Evolutionary conservation across 1,140 invertebrate genomes (phyloP).

Genomic region (Musca domestica): DNA sequence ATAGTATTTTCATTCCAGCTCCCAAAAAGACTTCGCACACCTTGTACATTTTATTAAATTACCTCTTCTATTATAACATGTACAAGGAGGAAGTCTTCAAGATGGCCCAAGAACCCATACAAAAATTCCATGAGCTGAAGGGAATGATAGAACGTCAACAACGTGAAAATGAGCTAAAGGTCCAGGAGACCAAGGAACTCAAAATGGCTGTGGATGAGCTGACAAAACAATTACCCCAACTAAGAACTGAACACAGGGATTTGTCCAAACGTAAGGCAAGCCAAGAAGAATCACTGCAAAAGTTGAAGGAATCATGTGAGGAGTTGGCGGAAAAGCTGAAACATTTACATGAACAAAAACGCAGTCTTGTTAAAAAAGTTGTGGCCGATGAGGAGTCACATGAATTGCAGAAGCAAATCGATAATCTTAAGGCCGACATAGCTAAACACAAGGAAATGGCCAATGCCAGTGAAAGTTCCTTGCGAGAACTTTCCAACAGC

Average conservation of each 20-base stretch:
- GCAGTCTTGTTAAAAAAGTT: conserved; percentile 29
- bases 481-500: conserved; percentile 26
- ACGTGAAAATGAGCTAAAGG: conserved; percentile 28
- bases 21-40: conserved; percentile 35
- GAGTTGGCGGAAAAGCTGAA: conserved; percentile 3
- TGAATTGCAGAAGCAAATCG: conserved; percentile 23
- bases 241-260: conserved; percentile 22
- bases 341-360: conserved; percentile 28
- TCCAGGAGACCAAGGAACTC: conserved; percentile 10
- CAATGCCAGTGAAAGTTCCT: background rate
- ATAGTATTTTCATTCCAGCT: conserved; percentile 23
- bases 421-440: background rate
- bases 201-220: conserved; percentile 1
- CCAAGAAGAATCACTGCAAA: conserved; percentile 16
- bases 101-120: conserved; percentile 29
- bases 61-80: conserved; percentile 39
- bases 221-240: conserved; percentile 13
- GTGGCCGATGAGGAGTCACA: conserved; percentile 35
- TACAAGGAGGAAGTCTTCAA: conserved; percentile 35
- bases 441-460: conserved; percentile 1
- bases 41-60: conserved; percentile 39
- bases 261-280: conserved; percentile 12
- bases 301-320: conserved; percentile 11
- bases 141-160: conserved; percentile 26
- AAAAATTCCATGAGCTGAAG: conserved; percentile 24